These are phyloP conservation scores for Drosophila nr. perissopoda DNA, from an alignment of 2,888 invertebrate species.

Conservation along the genomic window DNA sequence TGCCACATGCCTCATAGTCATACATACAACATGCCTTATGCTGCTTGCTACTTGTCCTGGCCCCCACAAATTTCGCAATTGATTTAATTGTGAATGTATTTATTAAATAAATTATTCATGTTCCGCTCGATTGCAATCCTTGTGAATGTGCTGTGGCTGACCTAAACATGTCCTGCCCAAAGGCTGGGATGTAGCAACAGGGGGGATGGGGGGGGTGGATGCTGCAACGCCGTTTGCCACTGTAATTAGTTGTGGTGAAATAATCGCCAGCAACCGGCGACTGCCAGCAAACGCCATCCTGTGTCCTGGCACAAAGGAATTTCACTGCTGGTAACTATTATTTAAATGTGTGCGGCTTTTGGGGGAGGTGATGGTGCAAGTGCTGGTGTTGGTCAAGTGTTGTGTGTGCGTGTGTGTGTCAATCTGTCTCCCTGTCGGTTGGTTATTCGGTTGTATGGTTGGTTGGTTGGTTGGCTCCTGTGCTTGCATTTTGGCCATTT, in stretches of 20 bases:
- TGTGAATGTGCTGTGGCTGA: conserved; percentile 74
- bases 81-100: conserved; percentile 79
- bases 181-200: not conserved
- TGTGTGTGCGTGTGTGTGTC: conserved; percentile 15
- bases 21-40: conserved; percentile 8
- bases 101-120: conserved; percentile 80
- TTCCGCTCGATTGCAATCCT: conserved; percentile 63
- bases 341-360: conserved; percentile 48
- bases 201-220: not conserved
- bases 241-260: conserved; percentile 79
- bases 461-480: conserved; percentile 16
- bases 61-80: conserved; percentile 66
- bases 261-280: conserved; percentile 73
- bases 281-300: conserved; percentile 11
- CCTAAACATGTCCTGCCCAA: conserved; percentile 70
- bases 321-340: conserved; percentile 41
- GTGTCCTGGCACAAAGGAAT: conserved; percentile 43
- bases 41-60: conserved; percentile 7
- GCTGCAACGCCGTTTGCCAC: conserved; percentile 62
- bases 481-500: conserved; percentile 62
- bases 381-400: conserved; percentile 20
- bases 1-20: conserved; percentile 7
- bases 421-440: conserved; percentile 1
- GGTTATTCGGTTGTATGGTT: conserved; percentile 1
- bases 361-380: conserved; percentile 6